Base-by-base conservation (phyloP, 2,797 vertebrate genomes). In the Gymnoscopelus microlampas region DNA sequence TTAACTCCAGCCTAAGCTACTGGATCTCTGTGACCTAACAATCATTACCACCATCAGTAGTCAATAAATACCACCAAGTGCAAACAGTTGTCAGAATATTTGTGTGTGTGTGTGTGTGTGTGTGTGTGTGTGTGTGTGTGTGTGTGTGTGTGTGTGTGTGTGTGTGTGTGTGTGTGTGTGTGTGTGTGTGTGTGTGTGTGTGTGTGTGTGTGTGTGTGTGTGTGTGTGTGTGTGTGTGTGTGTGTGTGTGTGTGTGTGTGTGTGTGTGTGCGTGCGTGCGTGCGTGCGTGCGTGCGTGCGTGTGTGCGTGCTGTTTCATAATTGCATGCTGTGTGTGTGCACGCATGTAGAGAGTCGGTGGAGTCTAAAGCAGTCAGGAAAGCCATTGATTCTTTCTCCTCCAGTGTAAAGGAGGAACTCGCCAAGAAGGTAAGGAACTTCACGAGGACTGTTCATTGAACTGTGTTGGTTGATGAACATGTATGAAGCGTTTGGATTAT, bases 381-480 rank as follows among this genome's bases (percentile, higher is more conserved):
- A 15, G 66, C 82, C 19, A 62, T 91, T 13, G 56, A 78, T 13
- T 39, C 1, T 58, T 90, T 92, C 68, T 81, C 77, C 55, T 71
- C 76, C 8, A 80, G 62, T 6, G 85, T 88, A 5, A 9, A 78
- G 75, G 77, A 79, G 3, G 84, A 88, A 1, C 76, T 92, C 2
- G 3, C 63, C 47, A 85, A 91, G 56, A 84, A 87, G 90, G 91
- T 92, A 24, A 63, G 82, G 66, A 32, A 48, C 50, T 67, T 1
- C 3, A 13, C 12, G 2, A 10, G 7, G 9, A 44, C 39, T 10
- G 39, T 44, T 44, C 8, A 44, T 44, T 44, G 35, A 39, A 39
- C 35, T 39, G 35, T 39, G 35, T 8, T 8, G 7, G 5, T 39
- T 39, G 35, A 8, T 39, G 6, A 39, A 39, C 35, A 39, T 8